Evolutionary conservation across 2,113 vertebrate species (phyloP), one percentile per base, ranked within the genome.

Genomic region (Grallaria varia): DNA sequence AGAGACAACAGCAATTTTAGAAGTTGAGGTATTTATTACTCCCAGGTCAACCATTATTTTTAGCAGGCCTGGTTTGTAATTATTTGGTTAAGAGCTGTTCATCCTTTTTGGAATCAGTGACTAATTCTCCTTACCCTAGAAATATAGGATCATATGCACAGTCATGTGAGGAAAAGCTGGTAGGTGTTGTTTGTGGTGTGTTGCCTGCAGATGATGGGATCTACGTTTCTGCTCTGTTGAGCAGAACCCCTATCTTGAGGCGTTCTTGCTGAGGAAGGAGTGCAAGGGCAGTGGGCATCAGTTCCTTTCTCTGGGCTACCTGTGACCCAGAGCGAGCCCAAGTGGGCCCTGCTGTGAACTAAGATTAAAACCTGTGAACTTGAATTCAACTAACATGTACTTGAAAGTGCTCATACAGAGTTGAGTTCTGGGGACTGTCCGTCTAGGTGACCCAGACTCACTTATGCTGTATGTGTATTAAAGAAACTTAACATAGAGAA

Each of bases 221-320:
- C 49, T 0, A 0, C 3, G 0, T 72, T 85, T 37, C 42, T 87
- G 10, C 28, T 66, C 33, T 40, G 40, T 35, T 4, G 4, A 10
- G n/a, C 52, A 45, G 33, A 35, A 9, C 85, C 21, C 13, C 0
- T 0, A 13, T 56, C 22, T 39, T 45, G 27, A 1, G 2, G 18
- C 21, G 39, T 50, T 71, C 22, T 49, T 39, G 24, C 45, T 45
- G 62, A 63, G 47, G 67, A 74, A 67, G 56, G 21, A 66, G 14
- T 39, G 16, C 0, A 1, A 87, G 56, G 35, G 22, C 0, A 2
- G 14, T 0, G 0, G 50, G 44, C 6, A 6, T 0, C 1, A 24
- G 20, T 13, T 68, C 21, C 9, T 14, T 55, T 47, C 55, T 16
- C 8, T 35, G 53, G 19, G 4, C 3, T 8, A 2, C 4, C 21